Evolutionary conservation across 2,797 vertebrate genomes (phyloP).

Genomic region (Lepidocolaptes lacrymiger): DNA sequence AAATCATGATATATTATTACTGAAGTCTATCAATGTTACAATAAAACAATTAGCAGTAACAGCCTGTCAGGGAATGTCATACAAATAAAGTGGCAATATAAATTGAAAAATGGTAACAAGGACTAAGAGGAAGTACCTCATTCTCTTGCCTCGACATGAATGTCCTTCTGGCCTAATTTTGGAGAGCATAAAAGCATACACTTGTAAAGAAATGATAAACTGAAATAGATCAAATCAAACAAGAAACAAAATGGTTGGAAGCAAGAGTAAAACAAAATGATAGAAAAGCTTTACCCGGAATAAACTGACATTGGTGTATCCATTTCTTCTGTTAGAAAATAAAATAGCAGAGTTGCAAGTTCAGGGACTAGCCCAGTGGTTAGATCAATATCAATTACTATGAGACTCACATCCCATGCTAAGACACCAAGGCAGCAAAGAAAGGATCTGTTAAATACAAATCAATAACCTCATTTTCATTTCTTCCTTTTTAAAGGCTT

Average conservation of each 20-base stretch:
- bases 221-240: conserved; percentile 16
- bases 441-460: background rate
- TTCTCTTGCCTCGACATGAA: background rate
- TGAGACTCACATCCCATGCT: background rate
- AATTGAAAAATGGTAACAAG: background rate
- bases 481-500: background rate
- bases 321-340: background rate
- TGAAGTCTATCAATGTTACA: background rate
- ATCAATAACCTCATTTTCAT: conserved; percentile 4
- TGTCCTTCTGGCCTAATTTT: background rate
- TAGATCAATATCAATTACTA: conserved; percentile 48
- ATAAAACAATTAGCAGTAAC: background rate
- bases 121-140: background rate
- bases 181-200: background rate
- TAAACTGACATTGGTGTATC: background rate
- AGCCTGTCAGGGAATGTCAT: background rate
- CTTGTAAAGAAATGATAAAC: background rate
- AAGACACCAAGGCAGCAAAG: background rate
- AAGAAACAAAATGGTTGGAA: background rate
- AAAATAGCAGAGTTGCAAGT: background rate
- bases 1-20: background rate
- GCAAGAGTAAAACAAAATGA: background rate
- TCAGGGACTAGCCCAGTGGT: background rate
- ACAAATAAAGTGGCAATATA: background rate
- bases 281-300: background rate